Conservation (phyloP, 2,113 vertebrate species). For the Erythrocercus mccallii region DNA sequence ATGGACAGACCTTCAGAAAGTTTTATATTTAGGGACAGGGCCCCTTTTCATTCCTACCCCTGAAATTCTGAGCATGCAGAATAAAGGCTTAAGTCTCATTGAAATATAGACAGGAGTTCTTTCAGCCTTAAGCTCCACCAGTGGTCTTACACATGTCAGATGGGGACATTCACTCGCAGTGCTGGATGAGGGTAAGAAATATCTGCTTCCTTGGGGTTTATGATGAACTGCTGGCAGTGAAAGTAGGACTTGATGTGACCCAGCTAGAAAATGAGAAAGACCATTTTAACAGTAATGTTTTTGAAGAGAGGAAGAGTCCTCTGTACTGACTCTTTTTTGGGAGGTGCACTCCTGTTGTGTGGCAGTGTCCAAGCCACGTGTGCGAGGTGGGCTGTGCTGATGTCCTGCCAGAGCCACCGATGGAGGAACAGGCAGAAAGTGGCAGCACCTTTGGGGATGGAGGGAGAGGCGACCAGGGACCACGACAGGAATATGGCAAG, state of each 20-base stretch:
- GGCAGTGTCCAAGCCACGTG: accelerated
- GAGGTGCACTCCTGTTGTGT: neutral
- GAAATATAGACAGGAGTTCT: neutral
- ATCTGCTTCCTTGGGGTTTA: neutral
- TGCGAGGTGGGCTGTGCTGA: neutral
- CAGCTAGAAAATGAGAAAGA: neutral
- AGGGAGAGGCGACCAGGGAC: neutral
- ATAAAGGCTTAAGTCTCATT: neutral
- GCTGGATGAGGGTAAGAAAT: neutral
- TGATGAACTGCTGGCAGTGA: neutral
- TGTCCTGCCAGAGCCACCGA: neutral
- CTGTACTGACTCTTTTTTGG: neutral
- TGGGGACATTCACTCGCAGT: neutral
- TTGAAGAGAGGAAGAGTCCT: neutral
- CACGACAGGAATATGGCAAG: neutral
- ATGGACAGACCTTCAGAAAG: neutral
- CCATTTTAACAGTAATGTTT: neutral
- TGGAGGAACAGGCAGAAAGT: neutral
- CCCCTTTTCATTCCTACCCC: neutral
- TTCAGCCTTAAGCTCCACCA: neutral
- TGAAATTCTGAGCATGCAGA: neutral
- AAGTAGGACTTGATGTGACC: neutral
- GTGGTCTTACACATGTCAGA: neutral
- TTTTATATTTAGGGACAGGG: neutral
- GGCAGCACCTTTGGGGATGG: neutral